Evolutionary conservation across 1,140 invertebrate species (phyloP), one percentile per base, ranked within the genome.

Genomic region (Neotoxoptera formosana): DNA sequence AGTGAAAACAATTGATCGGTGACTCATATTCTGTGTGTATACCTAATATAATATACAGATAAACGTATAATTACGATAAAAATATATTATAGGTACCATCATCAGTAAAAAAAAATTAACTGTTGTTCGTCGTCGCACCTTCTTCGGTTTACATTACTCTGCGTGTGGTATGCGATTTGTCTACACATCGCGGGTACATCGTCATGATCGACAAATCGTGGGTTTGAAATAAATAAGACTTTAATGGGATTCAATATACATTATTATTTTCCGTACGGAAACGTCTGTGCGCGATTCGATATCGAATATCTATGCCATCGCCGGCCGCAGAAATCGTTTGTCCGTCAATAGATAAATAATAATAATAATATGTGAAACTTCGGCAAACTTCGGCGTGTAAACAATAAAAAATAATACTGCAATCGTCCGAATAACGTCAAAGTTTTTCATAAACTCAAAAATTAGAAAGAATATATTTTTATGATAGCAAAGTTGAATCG

Each of bases 121-220:
- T n/a, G 60, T 76, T 76, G n/a, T 76, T n/a, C 60, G 60, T n/a
- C 60, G 60, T 76, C 60, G 60, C 60, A n/a, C 60, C 60, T 76
- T 76, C 30, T 6, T 76, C 14, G 60, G 60, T 76, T 6, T 76
- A 76, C 60, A 76, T 76, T 76, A 76, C 30, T 76, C 60, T n/a
- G n/a, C n/a, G 60, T 14, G 60, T 76, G 60, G 60, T 76, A 76
- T 76, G 60, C n/a, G n/a, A n/a, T 76, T 76, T 76, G n/a, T 34
- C 11, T 17, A 67, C 60, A 67, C 4, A 30, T 7, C 7, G 7
- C 7, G n/a, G 11, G 30, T 67, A n/a, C 30, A 67, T 67, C 14
- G n/a, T 11, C 4, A n/a, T 67, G 60, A 67, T 67, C 30, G 30
- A 67, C 21, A n/a, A 67, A n/a, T 67, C 30, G 60, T 67, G 60